These are phyloP conservation scores for Rhynchonycteris naso DNA, from an alignment of 2,797 vertebrate species.

Conservation along the genomic window DNA sequence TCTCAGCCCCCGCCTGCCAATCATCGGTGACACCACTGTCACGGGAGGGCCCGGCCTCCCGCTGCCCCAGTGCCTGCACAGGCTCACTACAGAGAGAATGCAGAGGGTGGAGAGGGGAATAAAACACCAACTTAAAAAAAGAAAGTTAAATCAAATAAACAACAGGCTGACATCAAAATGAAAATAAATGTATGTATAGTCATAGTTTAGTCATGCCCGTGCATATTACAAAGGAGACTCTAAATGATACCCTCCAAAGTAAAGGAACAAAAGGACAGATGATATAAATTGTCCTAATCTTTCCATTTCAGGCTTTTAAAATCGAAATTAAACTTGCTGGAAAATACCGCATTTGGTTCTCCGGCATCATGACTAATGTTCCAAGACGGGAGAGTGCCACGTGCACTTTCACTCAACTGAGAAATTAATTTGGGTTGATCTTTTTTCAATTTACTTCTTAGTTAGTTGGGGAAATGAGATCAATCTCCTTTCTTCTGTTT, in stretches of 20 bases:
- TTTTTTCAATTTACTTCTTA: slow-evolving; percentile 61
- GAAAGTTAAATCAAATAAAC: slow-evolving; percentile 41
- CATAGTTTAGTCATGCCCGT: slow-evolving; percentile 34
- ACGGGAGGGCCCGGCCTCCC: background rate
- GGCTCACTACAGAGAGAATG: background rate
- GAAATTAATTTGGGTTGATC: slow-evolving; percentile 37
- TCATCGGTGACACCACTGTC: slow-evolving; percentile 53
- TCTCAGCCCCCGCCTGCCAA: slow-evolving; percentile 49
- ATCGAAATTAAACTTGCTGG: slow-evolving; percentile 53
- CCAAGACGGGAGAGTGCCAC: slow-evolving; percentile 35
- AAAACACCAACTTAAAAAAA: background rate
- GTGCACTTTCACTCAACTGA: slow-evolving; percentile 17
- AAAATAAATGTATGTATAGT: background rate
- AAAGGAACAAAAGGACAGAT: slow-evolving; percentile 22
- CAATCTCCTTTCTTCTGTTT: slow-evolving; percentile 26
- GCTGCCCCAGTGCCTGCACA: background rate
- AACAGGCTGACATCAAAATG: slow-evolving; percentile 33
- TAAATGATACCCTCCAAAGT: background rate
- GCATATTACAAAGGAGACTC: slow-evolving; percentile 43
- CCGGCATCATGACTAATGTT: slow-evolving; percentile 24
- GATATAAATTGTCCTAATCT: slow-evolving; percentile 30
- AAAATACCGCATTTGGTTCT: slow-evolving; percentile 40
- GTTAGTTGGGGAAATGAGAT: slow-evolving; percentile 28
- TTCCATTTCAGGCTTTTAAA: slow-evolving; percentile 30
- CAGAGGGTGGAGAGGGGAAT: background rate